A percentile compares a stretch with the other conserved stretches of the same genome.
phyloP scores from a whole-genome alignment of 2,113 vertebrate genomes.

The crab-eating macaque (Macaca fascicularis) region DNA sequence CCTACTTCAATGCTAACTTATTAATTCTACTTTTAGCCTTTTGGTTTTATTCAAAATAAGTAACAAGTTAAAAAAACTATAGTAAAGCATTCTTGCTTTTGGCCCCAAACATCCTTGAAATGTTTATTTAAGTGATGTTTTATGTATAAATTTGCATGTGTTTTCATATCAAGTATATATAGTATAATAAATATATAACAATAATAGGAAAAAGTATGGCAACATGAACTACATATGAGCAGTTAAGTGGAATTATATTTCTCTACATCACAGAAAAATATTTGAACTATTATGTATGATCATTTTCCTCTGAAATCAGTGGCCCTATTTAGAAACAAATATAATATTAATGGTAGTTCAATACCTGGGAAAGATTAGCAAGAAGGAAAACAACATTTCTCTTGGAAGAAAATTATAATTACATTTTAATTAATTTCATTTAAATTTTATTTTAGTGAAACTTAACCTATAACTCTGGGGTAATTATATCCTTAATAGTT shows the following conservation, averaged over 20 bases:
- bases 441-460: slow-evolving; percentile 45
- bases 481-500: not conserved
- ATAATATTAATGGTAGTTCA: slow-evolving; percentile 24
- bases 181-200: not conserved
- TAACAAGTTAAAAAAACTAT: not conserved
- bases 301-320: slow-evolving; percentile 26
- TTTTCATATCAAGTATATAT: not conserved
- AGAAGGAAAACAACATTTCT: slow-evolving; percentile 57
- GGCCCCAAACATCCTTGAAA: not conserved
- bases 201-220: not conserved
- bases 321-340: slow-evolving; percentile 32
- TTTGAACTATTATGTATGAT: not conserved
- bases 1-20: not conserved
- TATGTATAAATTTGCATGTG: not conserved
- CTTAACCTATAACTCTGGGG: not conserved
- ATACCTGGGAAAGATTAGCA: slow-evolving; percentile 61
- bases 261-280: not conserved
- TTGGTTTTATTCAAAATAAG: not conserved
- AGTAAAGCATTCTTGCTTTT: not conserved
- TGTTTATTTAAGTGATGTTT: not conserved
- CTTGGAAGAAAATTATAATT: slow-evolving; percentile 51
- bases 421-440: slow-evolving; percentile 53
- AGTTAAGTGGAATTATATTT: not conserved
- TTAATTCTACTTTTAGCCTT: not conserved
- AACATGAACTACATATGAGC: not conserved